Evolutionary conservation across 1,140 invertebrate species (phyloP).

Genomic region (Zaprionus kolodkinae): DNA sequence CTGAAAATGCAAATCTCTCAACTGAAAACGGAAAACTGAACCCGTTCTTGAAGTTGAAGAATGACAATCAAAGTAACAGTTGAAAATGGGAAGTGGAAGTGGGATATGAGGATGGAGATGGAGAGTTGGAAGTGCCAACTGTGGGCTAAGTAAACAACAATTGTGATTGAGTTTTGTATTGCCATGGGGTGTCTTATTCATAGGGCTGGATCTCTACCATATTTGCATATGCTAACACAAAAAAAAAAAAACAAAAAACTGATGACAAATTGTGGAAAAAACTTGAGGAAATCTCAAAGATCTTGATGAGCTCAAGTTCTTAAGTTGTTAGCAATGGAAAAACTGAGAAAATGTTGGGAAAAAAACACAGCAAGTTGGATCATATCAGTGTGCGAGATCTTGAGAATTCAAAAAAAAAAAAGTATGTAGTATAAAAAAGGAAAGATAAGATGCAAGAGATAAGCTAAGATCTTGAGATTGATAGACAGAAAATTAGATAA

Average conservation of each 20-base stretch:
- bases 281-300: slow-evolving; percentile 10
- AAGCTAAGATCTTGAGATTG: not conserved
- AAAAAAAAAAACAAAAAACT: not conserved
- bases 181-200: slow-evolving; percentile 7
- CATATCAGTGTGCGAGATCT: not conserved
- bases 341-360: not conserved
- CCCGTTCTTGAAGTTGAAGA: slow-evolving; percentile 67
- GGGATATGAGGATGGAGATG: slow-evolving; percentile 1
- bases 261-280: slow-evolving; percentile 39
- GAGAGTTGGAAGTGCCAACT: slow-evolving; percentile 35
- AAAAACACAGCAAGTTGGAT: not conserved
- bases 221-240: slow-evolving; percentile 46
- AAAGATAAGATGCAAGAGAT: not conserved
- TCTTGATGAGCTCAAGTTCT: slow-evolving; percentile 9
- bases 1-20: slow-evolving; percentile 64
- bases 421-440: not conserved
- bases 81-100: slow-evolving; percentile 29
- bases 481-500: not conserved
- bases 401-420: not conserved
- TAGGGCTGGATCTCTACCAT: slow-evolving; percentile 1
- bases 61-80: slow-evolving; percentile 77
- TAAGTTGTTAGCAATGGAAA: not conserved
- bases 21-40: slow-evolving; percentile 64
- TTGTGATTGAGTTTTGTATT: slow-evolving; percentile 47
- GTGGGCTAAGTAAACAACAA: slow-evolving; percentile 74